Base-by-base conservation (phyloP, 2,113 vertebrate species). In the Abramis brama region DNA sequence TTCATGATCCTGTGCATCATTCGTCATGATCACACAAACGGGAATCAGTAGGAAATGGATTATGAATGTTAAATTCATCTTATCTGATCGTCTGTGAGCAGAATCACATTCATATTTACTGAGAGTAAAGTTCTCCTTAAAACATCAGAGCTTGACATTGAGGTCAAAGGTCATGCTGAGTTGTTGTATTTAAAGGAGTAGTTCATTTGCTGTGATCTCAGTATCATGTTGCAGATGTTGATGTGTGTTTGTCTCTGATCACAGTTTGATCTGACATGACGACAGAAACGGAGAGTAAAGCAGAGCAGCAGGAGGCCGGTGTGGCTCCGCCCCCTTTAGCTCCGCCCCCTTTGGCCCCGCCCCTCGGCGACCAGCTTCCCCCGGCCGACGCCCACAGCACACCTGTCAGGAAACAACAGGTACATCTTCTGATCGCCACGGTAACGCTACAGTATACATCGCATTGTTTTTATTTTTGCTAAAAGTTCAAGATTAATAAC, bases 371-470 rank as follows among this genome's bases (percentile, higher is more conserved):
- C 90, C 93, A 93, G 87, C 95, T 97, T 68, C 94, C 94, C 0
- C 96, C 93, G 0, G 96, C 95, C 0, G 95, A 96, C 7, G 95
- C 95, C 0, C 96, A 97, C 89, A 97, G 97, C 92, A 97, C 97
- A 0, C 97, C 98, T 0, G 95, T 96, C 88, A 95, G 89, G 43
- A 96, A 91, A 86, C 95, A 97, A 87, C 92, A 95, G 94, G 95
- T 93, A 89, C 33, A 7, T 8, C 19, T 2, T 57, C 55, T 57
- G 55, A 23, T 23, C 2, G 55, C 5, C 15, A 52, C 0, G 50
- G 50, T 17, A 52, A 52, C 50, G 50, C 15, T 52, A 52, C 50
- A 6, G 50, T 5, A 15, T 15, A 15, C 47, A 50, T 13, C 47
- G 1, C 39, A 43, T 43, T 43, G 39, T 43, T 43, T 43, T 9